Conservation (phyloP, 2,797 vertebrate species). For the Semotilus atromaculatus region DNA sequence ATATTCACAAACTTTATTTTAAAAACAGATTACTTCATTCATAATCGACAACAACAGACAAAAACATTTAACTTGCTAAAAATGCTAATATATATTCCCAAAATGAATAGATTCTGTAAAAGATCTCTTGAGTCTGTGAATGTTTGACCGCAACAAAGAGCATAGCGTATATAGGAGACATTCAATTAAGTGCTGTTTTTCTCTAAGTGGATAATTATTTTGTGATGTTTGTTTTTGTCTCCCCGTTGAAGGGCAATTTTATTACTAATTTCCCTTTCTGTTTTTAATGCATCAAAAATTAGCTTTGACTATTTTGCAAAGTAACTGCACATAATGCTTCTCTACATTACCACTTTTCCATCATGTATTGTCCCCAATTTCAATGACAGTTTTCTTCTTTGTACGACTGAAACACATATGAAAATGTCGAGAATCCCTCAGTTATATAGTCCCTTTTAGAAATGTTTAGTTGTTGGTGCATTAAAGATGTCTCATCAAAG, state of each 20-base stretch:
- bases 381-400: constrained; percentile 5
- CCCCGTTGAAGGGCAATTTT: not conserved
- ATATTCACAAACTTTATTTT: not conserved
- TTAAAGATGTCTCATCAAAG: not conserved
- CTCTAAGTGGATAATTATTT: constrained; percentile 10
- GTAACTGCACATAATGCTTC: not conserved
- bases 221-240: constrained; percentile 18
- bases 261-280: constrained; percentile 1
- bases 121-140: not conserved
- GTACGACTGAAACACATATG: not conserved
- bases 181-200: not conserved
- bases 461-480: constrained; percentile 7
- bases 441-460: not conserved
- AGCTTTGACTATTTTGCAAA: constrained; percentile 10
- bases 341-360: not conserved
- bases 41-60: not conserved
- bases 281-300: constrained; percentile 13
- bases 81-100: not conserved
- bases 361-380: constrained; percentile 5
- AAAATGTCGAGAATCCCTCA: not conserved
- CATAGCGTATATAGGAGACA: not conserved
- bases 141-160: not conserved
- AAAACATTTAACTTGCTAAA: not conserved
- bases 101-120: not conserved
- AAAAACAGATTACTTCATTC: not conserved